Base-by-base conservation (phyloP, 1,140 invertebrate species). In the Anastatus disparis region DNA sequence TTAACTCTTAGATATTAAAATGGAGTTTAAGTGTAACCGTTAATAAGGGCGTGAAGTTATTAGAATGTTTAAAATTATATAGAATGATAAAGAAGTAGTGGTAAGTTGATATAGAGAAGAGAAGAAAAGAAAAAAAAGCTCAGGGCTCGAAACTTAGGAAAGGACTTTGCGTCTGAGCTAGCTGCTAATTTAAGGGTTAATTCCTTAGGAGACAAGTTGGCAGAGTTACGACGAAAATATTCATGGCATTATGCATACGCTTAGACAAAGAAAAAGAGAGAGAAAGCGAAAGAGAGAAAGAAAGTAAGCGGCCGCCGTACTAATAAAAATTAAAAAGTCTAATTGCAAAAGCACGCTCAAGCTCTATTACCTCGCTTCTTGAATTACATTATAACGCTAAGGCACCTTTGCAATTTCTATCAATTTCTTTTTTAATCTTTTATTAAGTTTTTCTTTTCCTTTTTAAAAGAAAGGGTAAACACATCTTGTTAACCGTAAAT, bases 281-380 rank as follows among this genome's bases (percentile, higher is more conserved):
- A 35, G 10, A 35, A n/a, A 75, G 76, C 74, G 72, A 79, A 76
- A 77, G 79, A 35, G n/a, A n/a, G 31, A 35, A 35, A 35, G 31
- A 35, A 35, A 35, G 31, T 35, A 35, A 52, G 70, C 74, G 78
- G 78, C 81, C 74, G 74, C 72, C n/a, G 79, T 82, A 61, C 63
- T 86, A 86, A 86, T 86, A 83, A 85, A 85, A 86, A 85, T 86
- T 85, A 85, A 86, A 86, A 86, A 85, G 84, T 86, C 82, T 86
- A 86, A 86, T 86, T 86, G 82, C 78, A 73, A 83, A 79, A 80
- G 77, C 77, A 20, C 61, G 53, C 35, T 31, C 62, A 46, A 50
- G 59, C 53, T 70, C 69, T 50, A 70, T 70, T 70, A 70, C 52
- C 42, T n/a, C n/a, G n/a, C n/a, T 22, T 40, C 12, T 9, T 29